Percentiles rank a stretch among this genome's conserved stretches.
Evolutionary conservation across 1,140 invertebrate genomes (phyloP).

Genomic region (Cydia pomonella): DNA sequence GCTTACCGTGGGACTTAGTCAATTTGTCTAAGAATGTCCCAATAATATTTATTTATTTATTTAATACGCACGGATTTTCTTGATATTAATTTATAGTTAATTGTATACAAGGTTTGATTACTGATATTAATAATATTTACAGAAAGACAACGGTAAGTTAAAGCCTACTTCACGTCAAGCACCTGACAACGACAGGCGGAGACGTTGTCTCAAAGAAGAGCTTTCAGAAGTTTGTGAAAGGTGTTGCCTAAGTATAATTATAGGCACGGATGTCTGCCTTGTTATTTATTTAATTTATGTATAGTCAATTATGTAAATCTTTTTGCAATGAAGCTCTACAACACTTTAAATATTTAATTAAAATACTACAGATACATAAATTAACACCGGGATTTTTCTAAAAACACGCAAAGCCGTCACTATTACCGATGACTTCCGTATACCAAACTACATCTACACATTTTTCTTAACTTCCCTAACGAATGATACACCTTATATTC

Average conservation of each 20-base stretch:
- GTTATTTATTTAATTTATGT: neutral
- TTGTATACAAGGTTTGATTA: too few species aligned
- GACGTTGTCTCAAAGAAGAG: neutral
- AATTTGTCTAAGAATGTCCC: too few species aligned
- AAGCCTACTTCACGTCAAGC: neutral
- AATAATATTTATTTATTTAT: too few species aligned
- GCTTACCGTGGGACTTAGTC: too few species aligned
- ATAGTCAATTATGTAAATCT: neutral
- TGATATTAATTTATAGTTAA: too few species aligned
- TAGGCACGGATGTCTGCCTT: neutral
- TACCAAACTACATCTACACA: neutral
- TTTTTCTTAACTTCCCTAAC: neutral
- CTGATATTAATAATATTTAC: too few species aligned
- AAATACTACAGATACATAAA: too few species aligned
- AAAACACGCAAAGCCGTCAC: neutral
- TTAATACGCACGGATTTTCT: too few species aligned
- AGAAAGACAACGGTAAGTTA: neutral
- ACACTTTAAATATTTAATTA: too few species aligned
- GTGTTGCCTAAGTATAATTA: slow-evolving; percentile 5
- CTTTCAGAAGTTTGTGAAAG: slow-evolving; percentile 3
- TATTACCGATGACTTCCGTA: neutral
- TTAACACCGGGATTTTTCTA: neutral
- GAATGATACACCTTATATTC: neutral
- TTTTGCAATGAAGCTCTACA: too few species aligned
- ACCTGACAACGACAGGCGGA: slow-evolving; percentile 1